Conservation (phyloP, 2,113 vertebrate species). For the Daubentonia madagascariensis region DNA sequence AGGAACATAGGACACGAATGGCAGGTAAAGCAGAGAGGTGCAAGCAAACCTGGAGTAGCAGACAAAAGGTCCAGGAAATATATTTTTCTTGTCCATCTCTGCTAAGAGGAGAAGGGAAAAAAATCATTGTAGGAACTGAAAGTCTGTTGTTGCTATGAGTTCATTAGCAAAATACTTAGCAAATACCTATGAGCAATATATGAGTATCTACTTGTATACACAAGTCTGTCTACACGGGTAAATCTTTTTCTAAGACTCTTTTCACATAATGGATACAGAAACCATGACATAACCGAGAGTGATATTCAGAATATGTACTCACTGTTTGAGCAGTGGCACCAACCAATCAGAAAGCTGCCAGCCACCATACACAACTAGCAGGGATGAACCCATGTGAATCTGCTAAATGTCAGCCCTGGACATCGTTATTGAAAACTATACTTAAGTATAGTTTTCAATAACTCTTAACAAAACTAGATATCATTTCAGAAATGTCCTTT, state of each 20-base stretch:
- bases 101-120: not conserved
- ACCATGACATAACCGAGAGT: constrained; percentile 31
- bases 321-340: not conserved
- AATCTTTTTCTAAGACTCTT: constrained; percentile 4
- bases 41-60: not conserved
- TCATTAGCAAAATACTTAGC: not conserved
- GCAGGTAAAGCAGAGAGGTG: not conserved
- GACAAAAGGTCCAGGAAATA: not conserved
- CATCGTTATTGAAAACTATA: not conserved
- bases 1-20: accelerated
- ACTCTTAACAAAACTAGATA: not conserved
- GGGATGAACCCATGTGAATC: accelerated
- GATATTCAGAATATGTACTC: not conserved
- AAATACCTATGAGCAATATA: not conserved
- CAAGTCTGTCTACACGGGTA: not conserved
- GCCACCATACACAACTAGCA: too few species aligned
- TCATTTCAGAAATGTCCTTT: not conserved
- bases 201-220: not conserved
- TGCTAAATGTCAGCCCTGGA: not conserved
- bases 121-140: not conserved
- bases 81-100: not conserved
- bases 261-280: constrained; percentile 45
- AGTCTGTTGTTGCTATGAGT: not conserved
- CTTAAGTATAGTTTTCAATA: too few species aligned
- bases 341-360: not conserved